A percentile compares a stretch with the other conserved stretches of the same genome.
Conservation (phyloP, 1,140 invertebrate species). For the Pachyrhynchus sulphureomaculatus region DNA sequence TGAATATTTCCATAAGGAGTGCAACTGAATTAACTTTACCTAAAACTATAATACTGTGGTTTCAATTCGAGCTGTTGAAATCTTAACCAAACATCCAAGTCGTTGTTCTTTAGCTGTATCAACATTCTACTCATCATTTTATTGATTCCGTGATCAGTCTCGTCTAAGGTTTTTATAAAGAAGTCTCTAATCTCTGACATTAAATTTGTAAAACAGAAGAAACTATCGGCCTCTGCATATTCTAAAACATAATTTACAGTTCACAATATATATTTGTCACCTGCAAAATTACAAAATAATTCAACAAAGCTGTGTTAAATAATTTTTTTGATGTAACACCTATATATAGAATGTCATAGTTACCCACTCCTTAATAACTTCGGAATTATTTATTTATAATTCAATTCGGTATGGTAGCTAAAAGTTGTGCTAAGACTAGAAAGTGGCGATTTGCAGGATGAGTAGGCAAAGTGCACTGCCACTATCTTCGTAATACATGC, state of each 20-base stretch:
- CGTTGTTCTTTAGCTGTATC: slow-evolving; percentile 72
- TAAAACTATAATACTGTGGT: slow-evolving; percentile 95
- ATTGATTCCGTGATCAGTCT: slow-evolving; percentile 86
- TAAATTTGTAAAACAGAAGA: slow-evolving; percentile 96
- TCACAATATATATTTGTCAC: neutral
- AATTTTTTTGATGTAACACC: no score
- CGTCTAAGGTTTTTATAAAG: slow-evolving; percentile 94
- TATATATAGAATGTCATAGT: no score
- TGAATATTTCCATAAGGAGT: no score
- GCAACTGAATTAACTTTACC: slow-evolving; percentile 58
- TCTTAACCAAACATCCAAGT: slow-evolving; percentile 73
- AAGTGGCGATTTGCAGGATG: no score
- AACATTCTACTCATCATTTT: slow-evolving; percentile 80
- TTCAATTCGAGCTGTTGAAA: slow-evolving; percentile 82
- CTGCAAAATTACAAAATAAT: no score
- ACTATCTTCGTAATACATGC: no score
- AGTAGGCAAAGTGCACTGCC: no score
- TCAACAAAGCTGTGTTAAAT: no score
- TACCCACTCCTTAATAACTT: no score
- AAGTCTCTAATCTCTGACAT: slow-evolving; percentile 98
- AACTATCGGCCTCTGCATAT: slow-evolving; percentile 94
- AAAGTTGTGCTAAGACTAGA: no score
- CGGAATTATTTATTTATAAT: no score
- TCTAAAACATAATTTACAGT: slow-evolving; percentile 60
- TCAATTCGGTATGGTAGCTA: no score